Evolutionary conservation across 2,797 vertebrate species (phyloP).

Genomic region (Lerista edwardsae): DNA sequence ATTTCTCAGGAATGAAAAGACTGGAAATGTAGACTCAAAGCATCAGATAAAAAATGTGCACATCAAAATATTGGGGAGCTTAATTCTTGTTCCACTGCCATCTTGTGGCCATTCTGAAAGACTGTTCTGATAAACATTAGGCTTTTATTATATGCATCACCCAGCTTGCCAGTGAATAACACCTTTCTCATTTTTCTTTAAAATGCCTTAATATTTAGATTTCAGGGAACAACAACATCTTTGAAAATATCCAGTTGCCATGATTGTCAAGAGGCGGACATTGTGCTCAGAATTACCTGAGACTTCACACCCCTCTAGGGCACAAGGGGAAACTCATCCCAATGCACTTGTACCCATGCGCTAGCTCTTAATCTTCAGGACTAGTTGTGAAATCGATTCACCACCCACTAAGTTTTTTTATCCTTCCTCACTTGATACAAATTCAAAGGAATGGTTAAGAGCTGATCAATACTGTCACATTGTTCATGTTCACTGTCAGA

Average conservation of each 20-base stretch:
- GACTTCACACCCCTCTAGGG: not conserved
- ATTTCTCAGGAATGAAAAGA: fast-evolving
- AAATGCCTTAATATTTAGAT: not conserved
- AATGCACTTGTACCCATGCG: not conserved
- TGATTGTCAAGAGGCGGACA: not conserved
- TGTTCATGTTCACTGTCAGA: no score
- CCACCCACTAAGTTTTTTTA: not conserved
- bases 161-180: not conserved
- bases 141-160: not conserved
- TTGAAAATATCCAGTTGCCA: not conserved
- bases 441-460: not conserved
- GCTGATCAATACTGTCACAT: not conserved
- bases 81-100: conserved; percentile 54
- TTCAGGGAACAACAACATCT: not conserved
- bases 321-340: not conserved
- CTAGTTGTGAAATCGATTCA: not conserved
- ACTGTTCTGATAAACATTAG: not conserved
- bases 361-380: not conserved
- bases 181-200: not conserved
- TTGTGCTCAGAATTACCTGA: not conserved
- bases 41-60: fast-evolving
- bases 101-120: conserved; percentile 37
- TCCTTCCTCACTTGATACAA: not conserved
- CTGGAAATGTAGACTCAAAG: not conserved
- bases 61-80: fast-evolving